Conservation (phyloP, 2,113 vertebrate genomes). For the Etheostoma cragini region DNA sequence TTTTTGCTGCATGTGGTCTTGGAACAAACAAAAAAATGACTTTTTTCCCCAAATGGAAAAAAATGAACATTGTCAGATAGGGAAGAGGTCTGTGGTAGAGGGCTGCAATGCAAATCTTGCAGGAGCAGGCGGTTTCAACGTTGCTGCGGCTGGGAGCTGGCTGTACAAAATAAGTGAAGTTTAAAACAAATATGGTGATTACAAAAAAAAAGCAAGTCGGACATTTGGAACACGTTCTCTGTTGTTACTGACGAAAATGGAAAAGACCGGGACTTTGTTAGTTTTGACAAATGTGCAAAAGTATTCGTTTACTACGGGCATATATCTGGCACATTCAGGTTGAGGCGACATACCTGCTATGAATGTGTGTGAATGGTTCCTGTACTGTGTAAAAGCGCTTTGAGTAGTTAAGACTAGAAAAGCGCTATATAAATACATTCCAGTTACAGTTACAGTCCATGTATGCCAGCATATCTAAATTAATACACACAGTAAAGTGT, state of each 20-base stretch:
- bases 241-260: background rate
- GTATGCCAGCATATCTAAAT: no score
- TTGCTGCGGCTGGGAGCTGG: background rate
- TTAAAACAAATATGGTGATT: background rate
- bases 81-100: no score
- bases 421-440: no score
- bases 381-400: no score
- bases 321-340: background rate
- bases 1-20: no score
- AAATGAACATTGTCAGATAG: no score
- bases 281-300: background rate
- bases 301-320: background rate
- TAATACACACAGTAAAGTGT: no score
- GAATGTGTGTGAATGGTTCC: no score
- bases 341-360: background rate
- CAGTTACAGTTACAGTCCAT: no score
- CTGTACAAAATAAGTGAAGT: background rate
- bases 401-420: no score
- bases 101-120: background rate
- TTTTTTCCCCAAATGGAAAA: no score
- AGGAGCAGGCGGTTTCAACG: background rate
- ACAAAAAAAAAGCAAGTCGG: background rate
- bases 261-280: background rate
- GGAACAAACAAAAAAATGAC: no score
- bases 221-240: background rate